Evolutionary conservation across 2,888 invertebrate species (phyloP).

Genomic region (Melanchra persicariae): DNA sequence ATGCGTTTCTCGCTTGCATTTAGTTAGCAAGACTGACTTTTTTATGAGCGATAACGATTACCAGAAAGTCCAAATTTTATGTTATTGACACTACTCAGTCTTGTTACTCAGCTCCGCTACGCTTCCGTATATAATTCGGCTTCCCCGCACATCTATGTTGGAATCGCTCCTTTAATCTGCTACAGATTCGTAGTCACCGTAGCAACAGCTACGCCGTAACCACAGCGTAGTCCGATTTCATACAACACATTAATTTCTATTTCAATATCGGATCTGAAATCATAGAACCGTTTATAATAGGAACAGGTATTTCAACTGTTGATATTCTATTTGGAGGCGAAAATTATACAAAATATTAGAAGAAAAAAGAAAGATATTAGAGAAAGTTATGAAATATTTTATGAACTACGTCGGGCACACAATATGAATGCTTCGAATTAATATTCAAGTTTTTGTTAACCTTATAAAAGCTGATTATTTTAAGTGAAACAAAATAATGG

Average conservation of each 20-base stretch:
- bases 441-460: too few species aligned
- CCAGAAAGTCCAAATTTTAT: too few species aligned
- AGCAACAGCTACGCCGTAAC: slow-evolving; percentile 54
- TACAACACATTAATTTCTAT: slow-evolving; percentile 46
- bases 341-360: neutral
- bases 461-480: too few species aligned
- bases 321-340: neutral
- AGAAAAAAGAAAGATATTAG: too few species aligned
- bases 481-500: neutral
- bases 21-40: too few species aligned
- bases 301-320: slow-evolving; percentile 15
- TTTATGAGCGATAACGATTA: too few species aligned
- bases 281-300: slow-evolving; percentile 18
- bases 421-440: too few species aligned
- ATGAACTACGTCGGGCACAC: too few species aligned
- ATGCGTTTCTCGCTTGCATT: too few species aligned
- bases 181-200: slow-evolving; percentile 39
- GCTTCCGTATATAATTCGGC: too few species aligned
- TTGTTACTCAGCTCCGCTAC: neutral
- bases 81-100: too few species aligned
- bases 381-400: too few species aligned
- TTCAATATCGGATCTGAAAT: slow-evolving; percentile 42
- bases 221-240: slow-evolving; percentile 46
- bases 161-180: slow-evolving; percentile 38
- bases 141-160: neutral